Evolutionary conservation across 2,113 vertebrate genomes (phyloP), one percentile per base, ranked within the genome.

Genomic region (Tenrec ecaudatus): DNA sequence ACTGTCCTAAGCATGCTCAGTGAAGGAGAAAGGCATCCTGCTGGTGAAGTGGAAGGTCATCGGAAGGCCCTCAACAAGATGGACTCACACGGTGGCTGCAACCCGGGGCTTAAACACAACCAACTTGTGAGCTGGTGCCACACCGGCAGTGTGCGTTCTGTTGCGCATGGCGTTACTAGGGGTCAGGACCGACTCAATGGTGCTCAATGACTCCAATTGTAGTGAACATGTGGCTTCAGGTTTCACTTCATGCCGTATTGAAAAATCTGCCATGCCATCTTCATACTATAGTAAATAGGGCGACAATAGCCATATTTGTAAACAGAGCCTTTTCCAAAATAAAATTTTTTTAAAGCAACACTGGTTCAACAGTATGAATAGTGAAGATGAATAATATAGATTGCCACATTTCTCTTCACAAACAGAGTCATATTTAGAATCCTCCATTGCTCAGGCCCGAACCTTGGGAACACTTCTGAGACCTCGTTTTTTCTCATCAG

Each of bases 221-320:
- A 82, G 22, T 66, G 38, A 83, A 40, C 14, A 22, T 79, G 89
- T 53, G 17, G 80, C 36, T 62, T 53, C 38, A 71, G 17, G 83
- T 92, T 77, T 79, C 29, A 80, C 0, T 77, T 76, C 62, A 66
- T 66, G 3, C 22, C 6, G 2, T 66, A 9, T 66, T 77, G 12
- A 88, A 68, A 31, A 85, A 84, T 31, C 83, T 95, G 75, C 36
- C 66, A 86, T 57, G 27, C 90, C 73, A 68, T 43, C 57, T 10
- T 86, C 90, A 2, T 92, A 60, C 1, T 43, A 33, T 10, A 58
- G 2, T 27, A 81, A 94, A 76, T 9, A 75, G 82, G 31, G 73
- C 29, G 73, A 40, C 60, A 73, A 75, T 84, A 16, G 19, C 6
- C 23, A 83, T 80, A 22, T 79, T 43, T 92, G 23, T 66, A 83